A percentile compares a stretch with the other conserved stretches of the same genome.
phyloP scores from a whole-genome alignment of 1,140 invertebrate genomes.

The Drosophila miranda region DNA sequence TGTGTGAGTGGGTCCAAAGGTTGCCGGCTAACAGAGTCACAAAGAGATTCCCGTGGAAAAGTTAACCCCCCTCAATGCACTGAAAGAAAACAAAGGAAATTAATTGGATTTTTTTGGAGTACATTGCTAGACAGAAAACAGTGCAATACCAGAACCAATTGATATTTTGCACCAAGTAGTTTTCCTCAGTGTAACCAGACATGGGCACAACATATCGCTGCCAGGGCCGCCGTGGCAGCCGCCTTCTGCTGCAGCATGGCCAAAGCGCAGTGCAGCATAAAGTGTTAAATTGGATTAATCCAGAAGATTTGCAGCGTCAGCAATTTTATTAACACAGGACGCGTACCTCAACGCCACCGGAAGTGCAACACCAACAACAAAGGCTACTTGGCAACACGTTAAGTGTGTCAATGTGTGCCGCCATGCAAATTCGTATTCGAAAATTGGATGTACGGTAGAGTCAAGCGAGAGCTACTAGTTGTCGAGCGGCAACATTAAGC shows the following conservation, averaged over 20 bases:
- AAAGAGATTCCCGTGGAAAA: conserved; percentile 60
- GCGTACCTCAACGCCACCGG: conserved; percentile 70
- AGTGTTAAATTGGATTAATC: conserved; percentile 82
- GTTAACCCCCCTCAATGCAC: conserved; percentile 47
- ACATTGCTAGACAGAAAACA: too few relatives aligned
- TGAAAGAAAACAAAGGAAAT: conserved; percentile 39
- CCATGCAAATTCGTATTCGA: conserved; percentile 74
- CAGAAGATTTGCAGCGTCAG: conserved; percentile 71
- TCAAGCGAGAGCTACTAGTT: conserved; percentile 50
- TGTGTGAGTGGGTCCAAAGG: conserved; percentile 59
- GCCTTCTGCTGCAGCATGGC: conserved; percentile 58
- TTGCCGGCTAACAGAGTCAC: conserved; percentile 67
- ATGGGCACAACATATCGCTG: conserved; percentile 48
- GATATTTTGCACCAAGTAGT: too few relatives aligned
- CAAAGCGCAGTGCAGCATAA: conserved; percentile 79
- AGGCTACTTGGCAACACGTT: conserved; percentile 18
- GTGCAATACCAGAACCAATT: too few relatives aligned
- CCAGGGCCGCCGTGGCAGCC: conserved; percentile 15
- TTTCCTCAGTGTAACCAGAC: conserved; percentile 44
- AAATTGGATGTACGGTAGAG: conserved; percentile 67
- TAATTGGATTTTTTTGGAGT: too few relatives aligned
- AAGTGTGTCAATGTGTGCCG: conserved; percentile 67
- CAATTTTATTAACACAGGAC: conserved; percentile 80
- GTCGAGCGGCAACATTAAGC: conserved; percentile 18
- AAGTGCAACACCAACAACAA: conserved; percentile 62